Base-by-base conservation (phyloP, 2,113 vertebrate species). In the Montifringilla adamsi region DNA sequence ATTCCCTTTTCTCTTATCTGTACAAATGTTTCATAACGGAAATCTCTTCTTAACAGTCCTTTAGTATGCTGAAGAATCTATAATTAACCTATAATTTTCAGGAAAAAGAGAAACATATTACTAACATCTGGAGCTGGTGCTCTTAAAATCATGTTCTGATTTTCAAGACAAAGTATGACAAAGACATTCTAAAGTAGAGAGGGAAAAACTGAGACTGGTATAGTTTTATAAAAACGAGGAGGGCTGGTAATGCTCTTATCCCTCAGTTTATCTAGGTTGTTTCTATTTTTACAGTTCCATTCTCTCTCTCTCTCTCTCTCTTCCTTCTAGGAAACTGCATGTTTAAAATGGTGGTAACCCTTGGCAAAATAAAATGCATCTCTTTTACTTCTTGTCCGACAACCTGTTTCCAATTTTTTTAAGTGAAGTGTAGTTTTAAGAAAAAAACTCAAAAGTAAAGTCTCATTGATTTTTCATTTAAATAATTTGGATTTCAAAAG, bases 401-500 rank as follows among this genome's bases (percentile, higher is more conserved):
- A 72, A 10, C 3, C 5, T 70, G 41, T 82, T 78, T 56, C 70
- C 72, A 91, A 33, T 7, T 87, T 52, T 73, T 72, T 79, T 80
- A 76, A 76, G 49, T 78, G 33, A 50, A 1, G 1, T 7, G 27
- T 0, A 0, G 12, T 56, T 91, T 87, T 68, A 37, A 74, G 22
- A 53, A 90, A 47, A 73, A 89, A 3, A 4, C 27, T 89, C n/a
- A 67, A 46, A 77, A 89, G 9, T 55, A 63, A 84, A 35, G 18
- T 26, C 7, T 33, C 24, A 77, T 63, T 81, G 83, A 76, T 83
- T 84, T 90, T 89, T 82, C 52, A 80, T 6, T 86, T 84, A 52
- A 89, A 60, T 82, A 76, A 63, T 67, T 52, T 46, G 16, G 8
- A 70, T 87, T 89, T 77, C 49, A 72, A 35, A 83, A 44, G 41